Evolutionary conservation across 2,113 vertebrate species (phyloP).

Genomic region (Neogale vison): DNA sequence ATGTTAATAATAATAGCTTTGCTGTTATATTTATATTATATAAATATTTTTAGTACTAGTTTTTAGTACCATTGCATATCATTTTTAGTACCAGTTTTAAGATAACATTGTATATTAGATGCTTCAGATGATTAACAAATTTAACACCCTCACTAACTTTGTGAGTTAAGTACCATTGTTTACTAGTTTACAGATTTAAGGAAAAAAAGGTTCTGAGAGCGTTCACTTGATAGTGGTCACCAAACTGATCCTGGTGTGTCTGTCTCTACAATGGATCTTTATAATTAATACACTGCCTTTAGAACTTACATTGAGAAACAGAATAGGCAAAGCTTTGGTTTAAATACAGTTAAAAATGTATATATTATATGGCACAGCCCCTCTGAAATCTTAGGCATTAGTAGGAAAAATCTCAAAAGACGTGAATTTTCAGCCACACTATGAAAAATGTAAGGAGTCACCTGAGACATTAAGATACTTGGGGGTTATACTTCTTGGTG

Average conservation of each 20-base stretch:
- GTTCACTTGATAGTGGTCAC: background rate
- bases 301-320: background rate
- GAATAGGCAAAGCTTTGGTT: background rate
- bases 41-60: background rate
- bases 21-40: background rate
- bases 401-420: background rate
- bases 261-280: background rate
- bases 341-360: background rate
- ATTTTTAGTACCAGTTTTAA: background rate
- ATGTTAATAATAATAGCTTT: background rate
- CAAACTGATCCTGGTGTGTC: background rate
- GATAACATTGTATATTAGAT: background rate
- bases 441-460: background rate
- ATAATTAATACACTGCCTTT: background rate
- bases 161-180: background rate
- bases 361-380: background rate
- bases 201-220: background rate
- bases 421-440: background rate
- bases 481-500: background rate
- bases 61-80: background rate
- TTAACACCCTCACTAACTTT: background rate
- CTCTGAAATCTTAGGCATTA: background rate
- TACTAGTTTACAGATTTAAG: background rate
- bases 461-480: background rate
- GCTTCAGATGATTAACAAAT: background rate